Base-by-base conservation (phyloP, 2,113 vertebrate species). In the Nesoenas mayeri region DNA sequence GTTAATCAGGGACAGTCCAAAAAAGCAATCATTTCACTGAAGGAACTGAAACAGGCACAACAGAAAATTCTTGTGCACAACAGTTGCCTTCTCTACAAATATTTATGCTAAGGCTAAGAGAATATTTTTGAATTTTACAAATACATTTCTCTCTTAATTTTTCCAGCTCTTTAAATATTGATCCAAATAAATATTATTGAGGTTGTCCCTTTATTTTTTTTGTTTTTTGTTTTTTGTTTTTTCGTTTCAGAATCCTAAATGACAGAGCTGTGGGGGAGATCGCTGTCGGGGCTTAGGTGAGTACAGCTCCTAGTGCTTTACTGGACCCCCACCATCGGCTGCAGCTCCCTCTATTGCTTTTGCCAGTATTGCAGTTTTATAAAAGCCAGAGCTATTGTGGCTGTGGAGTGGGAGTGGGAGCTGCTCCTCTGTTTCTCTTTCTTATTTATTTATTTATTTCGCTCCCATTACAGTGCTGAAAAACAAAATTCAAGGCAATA, bases 51-150 rank as follows among this genome's bases (percentile, higher is more conserved):
- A 62, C 34, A 85, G 79, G 82, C 90, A 89, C 69, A 40, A 58
- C 64, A 86, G 64, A 87, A 66, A 66, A 87, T 93, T 95, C 78
- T 67, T 86, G 64, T 3, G 48, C 86, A 78, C 38, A 79, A 71
- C 85, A 71, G 92, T 85, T 60, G 21, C 82, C 94, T 93, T 75
- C 79, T 93, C 78, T 89, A 72, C 88, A 88, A 95, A 97, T 94
- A 87, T 79, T 62, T 94, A 93, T 6, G 4, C 36, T 8, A 4
- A 67, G 72, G 47, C 91, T 81, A 95, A 69, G 80, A 89, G 95
- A 96, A 95, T 91, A 87, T 90, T 94, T 96, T 91, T 56, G 53
- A 74, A 93, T 93, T 96, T 96, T 89, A 89, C 89, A 93, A 95
- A 96, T 92, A 89, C 73, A 82, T 79, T 50, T 91, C 70, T 64